These are phyloP conservation scores for Lasius platythorax DNA, from an alignment of 2,888 invertebrate genomes.

Conservation along the genomic window DNA sequence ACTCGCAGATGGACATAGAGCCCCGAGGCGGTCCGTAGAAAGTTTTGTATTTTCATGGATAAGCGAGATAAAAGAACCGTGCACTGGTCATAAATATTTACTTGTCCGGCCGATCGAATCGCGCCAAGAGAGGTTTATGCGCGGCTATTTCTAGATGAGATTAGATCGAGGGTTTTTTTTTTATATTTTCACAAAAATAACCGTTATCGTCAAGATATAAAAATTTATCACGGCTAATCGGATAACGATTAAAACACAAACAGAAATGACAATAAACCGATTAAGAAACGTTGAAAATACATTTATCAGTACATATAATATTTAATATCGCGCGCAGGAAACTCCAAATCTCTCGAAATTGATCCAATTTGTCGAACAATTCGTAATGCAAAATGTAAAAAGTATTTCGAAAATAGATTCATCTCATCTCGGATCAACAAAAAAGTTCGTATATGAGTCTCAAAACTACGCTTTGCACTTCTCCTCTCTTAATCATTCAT, in stretches of 20 bases:
- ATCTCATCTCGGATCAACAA: not conserved
- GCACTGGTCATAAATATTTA: not conserved
- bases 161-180: not conserved
- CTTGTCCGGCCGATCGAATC: not conserved
- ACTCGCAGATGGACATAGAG: not conserved
- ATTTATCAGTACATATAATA: not conserved
- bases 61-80: not conserved
- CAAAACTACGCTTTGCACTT: not conserved
- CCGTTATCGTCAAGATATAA: not conserved
- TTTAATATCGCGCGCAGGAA: not conserved
- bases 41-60: not conserved
- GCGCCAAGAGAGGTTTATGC: not conserved
- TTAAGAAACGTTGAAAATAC: not conserved
- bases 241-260: not conserved
- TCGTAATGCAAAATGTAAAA: not conserved
- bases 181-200: not conserved
- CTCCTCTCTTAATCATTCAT: not conserved
- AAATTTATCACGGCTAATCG: not conserved
- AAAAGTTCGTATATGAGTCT: not conserved
- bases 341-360: not conserved
- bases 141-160: not conserved
- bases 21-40: not conserved
- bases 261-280: not conserved
- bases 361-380: not conserved
- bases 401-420: not conserved